Percentiles rank a stretch among this genome's conserved stretches.
phyloP scores from a whole-genome alignment of 2,113 vertebrate genomes.

The Rhinogobius similis region DNA sequence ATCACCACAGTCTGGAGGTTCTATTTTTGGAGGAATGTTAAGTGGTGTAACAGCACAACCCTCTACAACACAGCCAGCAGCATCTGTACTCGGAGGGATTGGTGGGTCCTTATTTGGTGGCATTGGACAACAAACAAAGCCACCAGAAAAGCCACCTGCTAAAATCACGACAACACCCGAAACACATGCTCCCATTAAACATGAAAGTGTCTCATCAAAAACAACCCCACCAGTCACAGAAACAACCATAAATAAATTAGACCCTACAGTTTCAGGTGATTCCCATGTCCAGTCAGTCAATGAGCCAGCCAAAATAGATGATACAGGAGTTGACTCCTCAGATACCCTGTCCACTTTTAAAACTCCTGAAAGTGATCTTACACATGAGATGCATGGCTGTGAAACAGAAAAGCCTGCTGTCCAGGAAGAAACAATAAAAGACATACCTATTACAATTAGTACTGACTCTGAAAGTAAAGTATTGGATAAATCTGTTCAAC shows the following conservation, averaged over 20 bases:
- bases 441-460: slow-evolving; percentile 51
- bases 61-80: slow-evolving; percentile 51
- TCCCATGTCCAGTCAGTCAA: slow-evolving; percentile 14
- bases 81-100: slow-evolving; percentile 61
- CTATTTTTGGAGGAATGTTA: slow-evolving; percentile 71
- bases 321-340: slow-evolving; percentile 14
- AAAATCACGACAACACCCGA: slow-evolving; percentile 25
- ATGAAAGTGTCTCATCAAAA: slow-evolving; percentile 35
- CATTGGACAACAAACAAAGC: slow-evolving; percentile 49
- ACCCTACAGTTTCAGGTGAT: slow-evolving; percentile 4
- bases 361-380: slow-evolving; percentile 14
- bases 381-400: slow-evolving; percentile 22
- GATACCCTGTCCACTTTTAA: slow-evolving; percentile 7
- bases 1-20: slow-evolving; percentile 49
- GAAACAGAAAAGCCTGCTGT: slow-evolving; percentile 27
- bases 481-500: slow-evolving; percentile 41
- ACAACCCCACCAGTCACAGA: slow-evolving; percentile 9
- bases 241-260: slow-evolving; percentile 14
- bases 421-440: slow-evolving; percentile 48
- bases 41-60: slow-evolving; percentile 51
- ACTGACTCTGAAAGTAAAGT: slow-evolving; percentile 49
- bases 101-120: slow-evolving; percentile 62
- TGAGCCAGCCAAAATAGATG: slow-evolving; percentile 3
- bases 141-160: slow-evolving; percentile 37
- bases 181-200: slow-evolving; percentile 38